These are phyloP conservation scores for Cydia strobilella DNA, from an alignment of 1,140 invertebrate species.

Conservation along the genomic window DNA sequence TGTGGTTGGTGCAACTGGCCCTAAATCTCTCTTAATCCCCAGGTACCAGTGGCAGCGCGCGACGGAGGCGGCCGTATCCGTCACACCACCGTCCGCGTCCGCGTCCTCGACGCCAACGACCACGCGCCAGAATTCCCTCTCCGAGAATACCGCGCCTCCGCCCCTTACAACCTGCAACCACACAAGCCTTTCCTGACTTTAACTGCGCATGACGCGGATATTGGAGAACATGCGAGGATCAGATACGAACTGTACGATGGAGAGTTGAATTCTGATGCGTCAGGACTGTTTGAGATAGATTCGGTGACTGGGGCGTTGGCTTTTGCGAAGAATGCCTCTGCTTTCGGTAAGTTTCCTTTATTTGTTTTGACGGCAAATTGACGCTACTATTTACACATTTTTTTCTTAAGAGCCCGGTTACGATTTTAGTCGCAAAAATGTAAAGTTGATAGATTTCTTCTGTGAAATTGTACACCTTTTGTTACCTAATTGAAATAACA, in stretches of 20 bases:
- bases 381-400: no score
- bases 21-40: neutral
- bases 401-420: no score
- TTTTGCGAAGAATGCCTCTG: conserved; percentile 76
- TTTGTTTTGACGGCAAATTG: neutral
- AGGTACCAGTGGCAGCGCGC: conserved; percentile 89
- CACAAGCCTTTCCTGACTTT: conserved; percentile 83
- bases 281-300: conserved; percentile 85
- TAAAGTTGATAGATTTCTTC: no score
- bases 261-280: conserved; percentile 80
- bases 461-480: no score
- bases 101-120: conserved; percentile 92
- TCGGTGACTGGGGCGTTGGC: conserved; percentile 85
- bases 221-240: conserved; percentile 84
- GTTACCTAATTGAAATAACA: no score
- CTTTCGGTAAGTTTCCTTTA: conserved; percentile 14
- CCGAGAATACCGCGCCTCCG: conserved; percentile 89
- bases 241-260: conserved; percentile 87
- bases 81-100: conserved; percentile 89
- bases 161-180: conserved; percentile 84
- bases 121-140: conserved; percentile 90
- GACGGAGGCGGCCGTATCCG: conserved; percentile 91
- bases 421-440: no score
- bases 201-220: conserved; percentile 83
- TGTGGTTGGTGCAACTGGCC: no score